Conservation (phyloP, 1,140 invertebrate genomes). For the Yoshiicerus persimilis region DNA sequence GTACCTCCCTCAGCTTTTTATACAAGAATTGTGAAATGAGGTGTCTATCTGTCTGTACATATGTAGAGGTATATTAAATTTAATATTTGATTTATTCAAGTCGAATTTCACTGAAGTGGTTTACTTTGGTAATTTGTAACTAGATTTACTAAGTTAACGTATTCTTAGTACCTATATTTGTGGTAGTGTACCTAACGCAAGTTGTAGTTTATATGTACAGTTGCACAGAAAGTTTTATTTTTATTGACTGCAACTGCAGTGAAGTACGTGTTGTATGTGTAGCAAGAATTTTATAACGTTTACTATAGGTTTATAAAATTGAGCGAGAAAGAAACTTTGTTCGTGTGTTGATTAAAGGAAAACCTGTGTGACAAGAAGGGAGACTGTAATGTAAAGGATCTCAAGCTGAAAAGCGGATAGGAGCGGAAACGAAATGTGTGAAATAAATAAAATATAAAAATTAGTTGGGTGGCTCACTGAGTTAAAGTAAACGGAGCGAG, state of each 20-base stretch:
- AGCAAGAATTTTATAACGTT: neutral
- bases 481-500: neutral
- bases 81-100: neutral
- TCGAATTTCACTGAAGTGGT: neutral
- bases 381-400: neutral
- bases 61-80: too few species aligned
- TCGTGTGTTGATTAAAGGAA: neutral
- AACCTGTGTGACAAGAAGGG: slow-evolving; percentile 21
- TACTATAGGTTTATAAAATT: neutral
- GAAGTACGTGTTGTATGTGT: neutral
- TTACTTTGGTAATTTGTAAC: neutral
- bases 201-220: neutral
- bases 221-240: neutral
- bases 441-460: slow-evolving; percentile 17
- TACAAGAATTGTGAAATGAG: neutral
- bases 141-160: neutral
- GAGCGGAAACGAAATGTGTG: slow-evolving; percentile 15
- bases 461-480: slow-evolving; percentile 1
- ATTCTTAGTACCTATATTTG: neutral
- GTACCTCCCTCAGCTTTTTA: neutral
- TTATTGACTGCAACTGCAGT: neutral
- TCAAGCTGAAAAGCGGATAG: neutral
- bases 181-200: too few species aligned
- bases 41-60: too few species aligned
- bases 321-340: neutral